Percentiles rank a stretch among this genome's conserved stretches.
These are phyloP conservation scores for Rhinolophus sinicus DNA, from an alignment of 2,113 vertebrate genomes.

Conservation along the genomic window DNA sequence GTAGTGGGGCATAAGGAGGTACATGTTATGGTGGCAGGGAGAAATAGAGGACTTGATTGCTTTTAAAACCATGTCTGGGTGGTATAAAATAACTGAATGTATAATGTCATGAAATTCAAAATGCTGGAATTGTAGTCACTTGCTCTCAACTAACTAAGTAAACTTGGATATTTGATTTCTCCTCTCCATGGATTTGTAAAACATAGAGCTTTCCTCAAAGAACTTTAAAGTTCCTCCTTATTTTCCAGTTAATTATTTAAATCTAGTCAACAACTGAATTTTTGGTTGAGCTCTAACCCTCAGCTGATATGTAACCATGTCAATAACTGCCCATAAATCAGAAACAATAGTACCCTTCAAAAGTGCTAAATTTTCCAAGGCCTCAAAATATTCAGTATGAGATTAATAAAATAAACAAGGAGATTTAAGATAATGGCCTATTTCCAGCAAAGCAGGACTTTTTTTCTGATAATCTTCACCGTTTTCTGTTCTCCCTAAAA, in stretches of 20 bases:
- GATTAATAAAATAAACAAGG: neutral
- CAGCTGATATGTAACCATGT: neutral
- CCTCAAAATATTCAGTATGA: neutral
- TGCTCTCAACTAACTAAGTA: conserved; percentile 1
- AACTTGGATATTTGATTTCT: neutral
- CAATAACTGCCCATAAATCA: neutral
- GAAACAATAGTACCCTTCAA: neutral
- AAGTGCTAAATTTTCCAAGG: neutral
- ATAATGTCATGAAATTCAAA: neutral
- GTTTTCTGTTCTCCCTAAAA: neutral
- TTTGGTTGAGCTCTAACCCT: neutral
- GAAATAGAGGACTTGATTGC: neutral
- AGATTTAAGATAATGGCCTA: neutral
- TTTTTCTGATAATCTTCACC: neutral
- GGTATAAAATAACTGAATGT: neutral
- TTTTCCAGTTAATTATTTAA: neutral
- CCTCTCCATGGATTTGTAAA: neutral
- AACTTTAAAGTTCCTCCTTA: neutral
- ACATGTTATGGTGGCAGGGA: neutral
- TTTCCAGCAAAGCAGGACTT: neutral
- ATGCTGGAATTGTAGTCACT: neutral
- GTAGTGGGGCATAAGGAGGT: neutral
- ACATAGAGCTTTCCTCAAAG: neutral
- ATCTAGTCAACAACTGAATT: neutral
- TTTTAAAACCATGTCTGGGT: neutral